Evolutionary conservation across 1,140 invertebrate genomes (phyloP).

Genomic region (Dinothrombium tinctorium): DNA sequence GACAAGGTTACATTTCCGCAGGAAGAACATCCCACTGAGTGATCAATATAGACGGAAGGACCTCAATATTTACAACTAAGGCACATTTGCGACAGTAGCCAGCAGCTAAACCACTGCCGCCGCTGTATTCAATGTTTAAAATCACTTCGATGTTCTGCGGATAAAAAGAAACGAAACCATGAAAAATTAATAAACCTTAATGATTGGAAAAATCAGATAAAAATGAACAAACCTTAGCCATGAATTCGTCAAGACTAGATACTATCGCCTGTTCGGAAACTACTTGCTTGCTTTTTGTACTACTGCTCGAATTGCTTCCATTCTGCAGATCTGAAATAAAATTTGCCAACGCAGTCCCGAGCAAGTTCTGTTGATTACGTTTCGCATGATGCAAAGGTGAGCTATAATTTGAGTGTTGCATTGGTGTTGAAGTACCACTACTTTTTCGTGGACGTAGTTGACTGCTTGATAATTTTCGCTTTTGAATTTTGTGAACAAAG

Average conservation of each 20-base stretch:
- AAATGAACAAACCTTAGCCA: background rate
- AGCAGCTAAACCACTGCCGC: constrained; percentile 42
- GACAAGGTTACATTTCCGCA: constrained; percentile 49
- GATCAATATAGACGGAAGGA: constrained; percentile 62
- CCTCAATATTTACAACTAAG: constrained; percentile 53
- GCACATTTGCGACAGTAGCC: constrained; percentile 62
- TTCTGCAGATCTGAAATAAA: constrained; percentile 11
- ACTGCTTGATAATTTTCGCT: background rate
- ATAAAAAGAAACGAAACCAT: background rate
- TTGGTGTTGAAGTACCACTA: background rate
- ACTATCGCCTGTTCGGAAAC: background rate
- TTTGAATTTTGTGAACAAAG: constrained; percentile 5
- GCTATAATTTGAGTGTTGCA: background rate
- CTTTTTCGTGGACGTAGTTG: background rate
- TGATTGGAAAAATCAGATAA: background rate
- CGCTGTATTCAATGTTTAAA: constrained; percentile 60
- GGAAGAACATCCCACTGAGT: constrained; percentile 84
- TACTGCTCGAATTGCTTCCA: background rate
- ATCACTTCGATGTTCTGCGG: constrained; percentile 35
- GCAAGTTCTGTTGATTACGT: background rate
- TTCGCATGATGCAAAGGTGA: too few species aligned
- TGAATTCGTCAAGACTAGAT: background rate
- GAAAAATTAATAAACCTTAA: background rate
- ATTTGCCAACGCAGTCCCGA: constrained; percentile 10
- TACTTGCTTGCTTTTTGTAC: background rate